Evolutionary conservation across 2,113 vertebrate genomes (phyloP), one percentile per base, ranked within the genome.

Genomic region (Scomber scombrus): DNA sequence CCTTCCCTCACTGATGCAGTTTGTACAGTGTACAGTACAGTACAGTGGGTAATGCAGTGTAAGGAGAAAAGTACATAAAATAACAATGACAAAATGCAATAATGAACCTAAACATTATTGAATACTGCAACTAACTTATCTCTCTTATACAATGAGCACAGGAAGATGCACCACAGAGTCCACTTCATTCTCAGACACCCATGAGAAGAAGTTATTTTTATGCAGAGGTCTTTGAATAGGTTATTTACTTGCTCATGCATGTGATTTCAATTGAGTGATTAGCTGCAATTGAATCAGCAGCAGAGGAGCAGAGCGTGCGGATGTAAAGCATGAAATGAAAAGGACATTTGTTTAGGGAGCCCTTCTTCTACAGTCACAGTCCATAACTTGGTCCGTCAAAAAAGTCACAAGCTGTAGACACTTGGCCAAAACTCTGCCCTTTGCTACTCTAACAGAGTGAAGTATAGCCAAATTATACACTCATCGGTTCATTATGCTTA

Each of bases 251-350:
- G 62, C 79, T 84, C 82, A 61, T 88, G 68, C 94, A 94, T 95
- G 93, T 95, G 95, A 96, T 94, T 93, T 91, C 82, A 93, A 95
- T 96, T 94, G 90, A 90, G 81, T 85, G 73, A 96, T 94, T 95
- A 93, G 88, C 67, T 15, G 75, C 85, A 94, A 96, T 95, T 94
- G 87, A 94, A 94, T 95, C 86, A 95, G 87, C 68, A 40, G 84
- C 70, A 84, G 77, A 91, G 73, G 82, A 87, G 79, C 70, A 75
- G 77, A 85, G 82, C 49, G 61, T 63, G 72, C 85, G 88, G 88
- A 90, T 91, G 81, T 74, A 86, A 91, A 81, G 71, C 88, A 81
- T 84, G 85, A 91, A 90, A 93, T 89, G 92, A 94, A 91, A 92
- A 94, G 91, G 78, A 68, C 81, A 43, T 80, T 88, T 93, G 89